phyloP scores from a whole-genome alignment of 2,113 vertebrate genomes.

The Amazona guildingii region DNA sequence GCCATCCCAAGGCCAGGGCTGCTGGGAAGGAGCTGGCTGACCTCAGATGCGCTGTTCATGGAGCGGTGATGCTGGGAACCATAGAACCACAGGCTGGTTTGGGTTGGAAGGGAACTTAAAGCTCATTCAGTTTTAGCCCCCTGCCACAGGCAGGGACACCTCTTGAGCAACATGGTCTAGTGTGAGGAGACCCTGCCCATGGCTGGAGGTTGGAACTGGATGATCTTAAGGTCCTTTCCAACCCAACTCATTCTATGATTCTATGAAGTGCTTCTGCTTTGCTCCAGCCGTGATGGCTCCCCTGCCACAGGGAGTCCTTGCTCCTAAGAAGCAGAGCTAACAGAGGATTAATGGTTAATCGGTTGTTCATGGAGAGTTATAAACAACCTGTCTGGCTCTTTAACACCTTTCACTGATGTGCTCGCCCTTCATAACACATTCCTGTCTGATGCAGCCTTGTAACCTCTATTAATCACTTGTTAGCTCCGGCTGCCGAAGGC shows the following conservation, averaged over 20 bases:
- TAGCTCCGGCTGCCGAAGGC: background rate
- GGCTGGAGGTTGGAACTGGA: background rate
- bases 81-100: background rate
- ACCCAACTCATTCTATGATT: background rate
- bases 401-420: conserved; percentile 14
- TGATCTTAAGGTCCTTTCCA: background rate
- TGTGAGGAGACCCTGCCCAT: background rate
- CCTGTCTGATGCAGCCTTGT: background rate
- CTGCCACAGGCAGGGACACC: background rate
- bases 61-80: background rate
- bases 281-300: background rate
- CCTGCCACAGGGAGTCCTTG: background rate
- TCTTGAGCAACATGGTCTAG: background rate
- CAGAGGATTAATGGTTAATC: conserved; percentile 30
- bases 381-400: conserved; percentile 43
- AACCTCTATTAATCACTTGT: background rate
- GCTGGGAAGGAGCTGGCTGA: background rate
- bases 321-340: background rate
- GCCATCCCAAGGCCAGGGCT: background rate
- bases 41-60: rapidly evolving
- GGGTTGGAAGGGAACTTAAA: background rate
- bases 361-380: background rate
- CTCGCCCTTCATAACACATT: background rate
- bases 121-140: background rate
- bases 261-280: background rate